Conservation (phyloP, 2,797 vertebrate species). For the Sebastes umbrosus region DNA sequence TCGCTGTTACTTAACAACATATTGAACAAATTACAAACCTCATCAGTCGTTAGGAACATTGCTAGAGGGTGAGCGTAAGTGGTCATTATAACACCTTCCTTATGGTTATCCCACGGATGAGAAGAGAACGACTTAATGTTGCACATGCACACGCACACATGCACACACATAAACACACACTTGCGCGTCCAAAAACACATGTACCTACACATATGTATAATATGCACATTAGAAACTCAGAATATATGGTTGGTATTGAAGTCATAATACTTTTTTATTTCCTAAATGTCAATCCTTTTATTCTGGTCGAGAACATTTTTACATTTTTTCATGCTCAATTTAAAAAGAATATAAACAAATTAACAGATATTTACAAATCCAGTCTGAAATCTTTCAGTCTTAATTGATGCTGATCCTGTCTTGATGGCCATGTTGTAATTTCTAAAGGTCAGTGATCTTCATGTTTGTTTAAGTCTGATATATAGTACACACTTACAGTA, state of each 20-base stretch:
- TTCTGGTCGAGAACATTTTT: slow-evolving; percentile 28
- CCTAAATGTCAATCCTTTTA: slow-evolving; percentile 55
- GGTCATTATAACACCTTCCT: slow-evolving; percentile 56
- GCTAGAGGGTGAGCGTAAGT: slow-evolving; percentile 42
- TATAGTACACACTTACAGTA: slow-evolving; percentile 13
- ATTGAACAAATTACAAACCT: slow-evolving; percentile 54
- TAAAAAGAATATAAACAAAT: slow-evolving; percentile 42
- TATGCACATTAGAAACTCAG: not conserved
- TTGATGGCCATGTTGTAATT: slow-evolving; percentile 52
- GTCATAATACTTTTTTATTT: slow-evolving; percentile 16
- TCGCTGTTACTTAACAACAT: slow-evolving; percentile 38
- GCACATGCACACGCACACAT: not conserved
- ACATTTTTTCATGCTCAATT: slow-evolving; percentile 57
- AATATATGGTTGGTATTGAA: not conserved
- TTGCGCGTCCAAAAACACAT: not conserved
- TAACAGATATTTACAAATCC: slow-evolving; percentile 13
- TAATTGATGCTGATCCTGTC: slow-evolving; percentile 51
- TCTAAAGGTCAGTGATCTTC: slow-evolving; percentile 73
- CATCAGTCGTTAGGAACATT: slow-evolving; percentile 43
- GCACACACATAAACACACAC: not conserved
- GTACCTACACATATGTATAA: not conserved
- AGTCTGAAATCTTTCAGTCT: slow-evolving; percentile 43
- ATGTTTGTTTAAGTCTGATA: slow-evolving; percentile 57
- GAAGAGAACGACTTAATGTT: slow-evolving; percentile 31
- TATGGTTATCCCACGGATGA: slow-evolving; percentile 45